These are phyloP conservation scores for Celastrina argiolus DNA, from an alignment of 2,888 invertebrate genomes.

Conservation along the genomic window DNA sequence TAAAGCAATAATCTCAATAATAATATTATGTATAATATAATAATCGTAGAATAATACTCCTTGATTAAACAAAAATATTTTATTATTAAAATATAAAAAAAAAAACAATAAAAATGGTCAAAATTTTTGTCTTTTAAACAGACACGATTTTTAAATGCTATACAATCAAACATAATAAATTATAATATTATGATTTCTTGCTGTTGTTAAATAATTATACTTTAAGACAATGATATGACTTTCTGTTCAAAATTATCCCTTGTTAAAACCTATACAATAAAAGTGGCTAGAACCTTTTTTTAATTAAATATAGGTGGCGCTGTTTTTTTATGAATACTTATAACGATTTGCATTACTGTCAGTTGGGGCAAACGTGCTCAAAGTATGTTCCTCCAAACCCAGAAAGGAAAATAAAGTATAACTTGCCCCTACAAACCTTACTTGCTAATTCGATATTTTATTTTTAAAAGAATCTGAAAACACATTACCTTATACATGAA, in stretches of 20 bases:
- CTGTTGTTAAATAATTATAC: conserved; percentile 54
- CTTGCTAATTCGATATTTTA: no score
- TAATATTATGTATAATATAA: conserved; percentile 23
- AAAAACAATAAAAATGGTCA: conserved; percentile 34
- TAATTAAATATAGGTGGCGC: neutral
- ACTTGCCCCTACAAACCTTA: neutral
- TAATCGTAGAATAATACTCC: conserved; percentile 36
- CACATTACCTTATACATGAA: no score
- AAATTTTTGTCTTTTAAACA: conserved; percentile 21
- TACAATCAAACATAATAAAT: conserved; percentile 17
- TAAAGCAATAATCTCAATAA: conserved; percentile 48
- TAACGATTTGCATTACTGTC: no score
- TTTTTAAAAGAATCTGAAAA: no score
- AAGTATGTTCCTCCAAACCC: no score
- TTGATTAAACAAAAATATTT: conserved; percentile 42
- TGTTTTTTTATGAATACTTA: neutral
- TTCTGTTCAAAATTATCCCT: neutral
- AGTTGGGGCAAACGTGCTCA: no score
- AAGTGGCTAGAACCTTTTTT: neutral
- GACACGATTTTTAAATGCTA: conserved; percentile 28
- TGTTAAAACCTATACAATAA: neutral
- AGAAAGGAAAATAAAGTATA: no score
- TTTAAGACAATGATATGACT: conserved; percentile 27
- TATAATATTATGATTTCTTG: conserved; percentile 34
- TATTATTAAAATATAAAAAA: conserved; percentile 42